Evolutionary conservation across 2,797 vertebrate species (phyloP).

Genomic region (Chelon auratus): DNA sequence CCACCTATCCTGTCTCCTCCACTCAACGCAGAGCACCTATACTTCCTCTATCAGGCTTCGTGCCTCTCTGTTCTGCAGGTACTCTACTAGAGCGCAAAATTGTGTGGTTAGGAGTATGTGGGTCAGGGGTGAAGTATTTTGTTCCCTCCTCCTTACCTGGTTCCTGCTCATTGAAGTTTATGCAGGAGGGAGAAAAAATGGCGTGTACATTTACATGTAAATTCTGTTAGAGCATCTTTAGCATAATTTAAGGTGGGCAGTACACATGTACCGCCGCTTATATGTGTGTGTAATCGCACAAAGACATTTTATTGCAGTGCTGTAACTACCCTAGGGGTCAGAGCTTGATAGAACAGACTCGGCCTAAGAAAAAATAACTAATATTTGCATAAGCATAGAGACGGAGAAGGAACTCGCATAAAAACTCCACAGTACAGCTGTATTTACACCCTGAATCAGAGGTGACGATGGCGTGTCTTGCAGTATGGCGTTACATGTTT

Average conservation of each 20-base stretch:
- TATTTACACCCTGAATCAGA: slow-evolving; percentile 10
- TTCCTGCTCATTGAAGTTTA: slow-evolving; percentile 21
- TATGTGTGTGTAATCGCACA: neutral
- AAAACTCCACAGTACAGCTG: slow-evolving; percentile 12
- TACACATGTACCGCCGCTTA: neutral
- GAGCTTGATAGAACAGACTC: slow-evolving; percentile 8
- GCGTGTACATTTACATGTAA: neutral
- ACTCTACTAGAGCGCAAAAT: slow-evolving; percentile 60
- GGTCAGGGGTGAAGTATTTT: slow-evolving; percentile 27
- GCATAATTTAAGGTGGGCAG: neutral
- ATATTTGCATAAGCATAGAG: slow-evolving; percentile 1
- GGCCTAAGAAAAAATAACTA: neutral
- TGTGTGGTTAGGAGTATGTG: slow-evolving; percentile 39
- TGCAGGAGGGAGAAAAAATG: neutral
- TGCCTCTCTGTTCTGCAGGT: slow-evolving; percentile 82
- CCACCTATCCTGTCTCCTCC: slow-evolving; percentile 85
- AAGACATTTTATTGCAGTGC: neutral
- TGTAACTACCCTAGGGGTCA: neutral
- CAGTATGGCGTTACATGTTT: neutral
- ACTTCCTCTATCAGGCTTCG: slow-evolving; percentile 87
- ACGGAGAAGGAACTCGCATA: slow-evolving; percentile 12
- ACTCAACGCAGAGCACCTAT: slow-evolving; percentile 86
- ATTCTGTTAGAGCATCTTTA: neutral
- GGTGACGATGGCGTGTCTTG: slow-evolving; percentile 13
- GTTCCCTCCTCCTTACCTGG: slow-evolving; percentile 15